A percentile compares a stretch with the other conserved stretches of the same genome.
Conservation (phyloP, 1,140 invertebrate species). For the Trichonephila inaurata region DNA sequence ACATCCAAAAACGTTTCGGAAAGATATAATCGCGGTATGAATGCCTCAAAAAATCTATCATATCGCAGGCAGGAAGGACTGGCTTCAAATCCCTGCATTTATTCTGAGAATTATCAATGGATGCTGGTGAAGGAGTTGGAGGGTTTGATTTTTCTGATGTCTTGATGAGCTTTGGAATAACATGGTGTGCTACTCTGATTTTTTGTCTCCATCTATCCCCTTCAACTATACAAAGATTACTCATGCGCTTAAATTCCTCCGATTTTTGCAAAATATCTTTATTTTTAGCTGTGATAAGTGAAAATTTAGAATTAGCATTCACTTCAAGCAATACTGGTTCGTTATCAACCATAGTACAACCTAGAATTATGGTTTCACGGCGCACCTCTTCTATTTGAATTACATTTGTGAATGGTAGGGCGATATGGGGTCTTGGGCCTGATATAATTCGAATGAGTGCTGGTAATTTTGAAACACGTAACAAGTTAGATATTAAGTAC, state of each 20-base stretch:
- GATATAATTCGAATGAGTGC: constrained; percentile 79
- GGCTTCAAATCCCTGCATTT: background rate
- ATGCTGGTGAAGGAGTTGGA: background rate
- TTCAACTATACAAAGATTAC: constrained; percentile 78
- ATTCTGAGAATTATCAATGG: background rate
- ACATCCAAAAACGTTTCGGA: constrained; percentile 71
- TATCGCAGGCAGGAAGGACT: constrained; percentile 1
- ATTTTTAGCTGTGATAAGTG: constrained; percentile 77
- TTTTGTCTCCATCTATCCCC: constrained; percentile 79
- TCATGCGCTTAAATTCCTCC: constrained; percentile 77
- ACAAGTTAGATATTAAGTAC: constrained; percentile 80
- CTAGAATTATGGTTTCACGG: constrained; percentile 80
- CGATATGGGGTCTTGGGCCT: constrained; percentile 79
- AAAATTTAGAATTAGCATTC: constrained; percentile 80
- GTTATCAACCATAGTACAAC: constrained; percentile 80
- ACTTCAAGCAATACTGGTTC: constrained; percentile 80
- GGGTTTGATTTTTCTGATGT: background rate
- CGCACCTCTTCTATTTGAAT: constrained; percentile 80
- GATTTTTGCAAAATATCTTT: constrained; percentile 76
- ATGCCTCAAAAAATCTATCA: constrained; percentile 44
- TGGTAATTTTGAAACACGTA: constrained; percentile 79
- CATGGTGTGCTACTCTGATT: constrained; percentile 78
- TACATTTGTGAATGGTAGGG: constrained; percentile 80
- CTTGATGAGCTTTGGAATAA: constrained; percentile 39
- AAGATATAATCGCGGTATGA: constrained; percentile 21